Evolutionary conservation across 2,113 vertebrate genomes (phyloP), one percentile per base, ranked within the genome.

Genomic region (Mustela nigripes): DNA sequence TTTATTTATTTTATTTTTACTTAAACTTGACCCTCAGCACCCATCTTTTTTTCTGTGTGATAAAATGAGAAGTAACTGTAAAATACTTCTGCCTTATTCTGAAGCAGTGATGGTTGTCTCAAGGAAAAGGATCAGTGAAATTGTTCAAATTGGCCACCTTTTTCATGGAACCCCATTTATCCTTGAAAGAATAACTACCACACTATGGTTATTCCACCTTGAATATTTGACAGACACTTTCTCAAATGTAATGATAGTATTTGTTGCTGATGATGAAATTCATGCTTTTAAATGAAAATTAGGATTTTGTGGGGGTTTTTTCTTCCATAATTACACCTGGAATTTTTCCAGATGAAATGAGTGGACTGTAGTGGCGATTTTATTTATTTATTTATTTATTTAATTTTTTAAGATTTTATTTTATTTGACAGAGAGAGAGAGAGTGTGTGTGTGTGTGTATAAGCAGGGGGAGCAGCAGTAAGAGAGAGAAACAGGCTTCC

Each of bases 271-370:
- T 78, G 71, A 81, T 53, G 81, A 81, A 93, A 89, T 62, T 80
- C 31, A 93, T 96, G 26, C 63, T 89, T 97, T 96, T 81, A 88
- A 89, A 60, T 89, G 48, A 89, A 87, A 95, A 73, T 91, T 74
- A 60, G 53, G 87, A 76, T 67, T 84, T 93, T 93, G 73, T 65
- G 63, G 24, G 10, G 0, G 5, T 28, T 28, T 63, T 26, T 63
- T 12, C 26, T 63, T 28, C 11, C 4, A 16, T 65, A 31, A 65
- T 65, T 65, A 65, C 5, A 65, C 28, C 63, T 65, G 6, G 31
- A 65, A 65, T 65, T 33, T 63, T 65, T 65, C 62, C 33, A 65
- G 63, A 33, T 31, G 28, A 14, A 65, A 65, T 65, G 28, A 33
- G 28, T 31, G 28, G 63, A 65, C 28, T 12, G 26, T 65, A 31